Percentiles rank a stretch among this genome's conserved stretches.
Evolutionary conservation across 2,113 vertebrate genomes (phyloP).

Genomic region (Eudorcas thomsonii): DNA sequence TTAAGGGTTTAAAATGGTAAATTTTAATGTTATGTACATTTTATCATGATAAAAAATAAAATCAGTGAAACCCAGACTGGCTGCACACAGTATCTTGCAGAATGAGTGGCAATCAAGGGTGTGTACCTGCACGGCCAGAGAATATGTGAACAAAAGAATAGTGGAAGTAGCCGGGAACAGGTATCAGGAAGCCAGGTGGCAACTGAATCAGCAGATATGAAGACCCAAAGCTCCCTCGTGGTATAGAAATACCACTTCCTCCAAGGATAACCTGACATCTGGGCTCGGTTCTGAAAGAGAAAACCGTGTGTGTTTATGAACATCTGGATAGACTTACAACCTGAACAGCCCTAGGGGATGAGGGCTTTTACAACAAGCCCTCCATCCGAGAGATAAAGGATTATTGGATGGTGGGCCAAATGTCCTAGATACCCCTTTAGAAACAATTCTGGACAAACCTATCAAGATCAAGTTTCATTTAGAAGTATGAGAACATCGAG

Average conservation of each 20-base stretch:
- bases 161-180: slow-evolving; percentile 86
- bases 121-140: slow-evolving; percentile 87
- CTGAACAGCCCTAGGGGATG: not conserved
- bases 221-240: slow-evolving; percentile 77
- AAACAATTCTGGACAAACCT: not conserved
- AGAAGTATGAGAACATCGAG: not conserved
- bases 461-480: not conserved
- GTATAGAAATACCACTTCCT: not conserved
- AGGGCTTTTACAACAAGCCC: not conserved
- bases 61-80: not conserved
- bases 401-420: not conserved
- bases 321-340: not conserved
- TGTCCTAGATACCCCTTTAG: not conserved
- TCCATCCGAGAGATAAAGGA: not conserved
- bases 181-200: slow-evolving; percentile 85
- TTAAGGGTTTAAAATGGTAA: not conserved
- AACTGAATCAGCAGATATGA: slow-evolving; percentile 83
- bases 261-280: not conserved
- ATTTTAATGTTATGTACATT: not conserved
- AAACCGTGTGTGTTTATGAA: not conserved
- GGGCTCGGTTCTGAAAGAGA: not conserved
- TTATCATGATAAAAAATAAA: not conserved
- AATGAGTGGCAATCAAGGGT: slow-evolving; percentile 90
- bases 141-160: slow-evolving; percentile 86
- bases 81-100: slow-evolving; percentile 79